Evolutionary conservation across 2,888 invertebrate species (phyloP).

Genomic region (Mycalesis mineus): DNA sequence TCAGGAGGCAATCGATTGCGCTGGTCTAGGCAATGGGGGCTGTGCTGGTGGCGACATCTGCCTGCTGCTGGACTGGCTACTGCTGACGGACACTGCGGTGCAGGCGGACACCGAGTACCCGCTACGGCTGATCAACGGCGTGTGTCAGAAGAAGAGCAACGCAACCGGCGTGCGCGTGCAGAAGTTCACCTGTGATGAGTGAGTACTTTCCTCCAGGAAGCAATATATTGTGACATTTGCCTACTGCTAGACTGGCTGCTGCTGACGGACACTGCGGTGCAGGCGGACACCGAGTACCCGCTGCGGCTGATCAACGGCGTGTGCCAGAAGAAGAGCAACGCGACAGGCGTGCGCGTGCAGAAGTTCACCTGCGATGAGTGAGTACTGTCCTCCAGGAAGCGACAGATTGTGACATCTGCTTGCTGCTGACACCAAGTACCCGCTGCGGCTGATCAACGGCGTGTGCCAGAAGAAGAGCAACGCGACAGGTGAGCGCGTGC

Average conservation of each 20-base stretch:
- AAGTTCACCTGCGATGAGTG: conserved; percentile 83
- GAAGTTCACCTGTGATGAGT: conserved; percentile 83
- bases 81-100: conserved; percentile 74
- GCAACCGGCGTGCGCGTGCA: conserved; percentile 67
- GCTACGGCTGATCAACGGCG: conserved; percentile 66
- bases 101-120: conserved; percentile 81
- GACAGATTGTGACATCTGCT: conserved; percentile 89
- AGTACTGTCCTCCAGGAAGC: conserved; percentile 43
- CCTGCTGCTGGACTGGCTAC: conserved; percentile 85
- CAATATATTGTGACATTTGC: conserved; percentile 90
- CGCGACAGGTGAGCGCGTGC: conserved; percentile 66
- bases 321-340: conserved; percentile 61
- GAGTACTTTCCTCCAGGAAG: conserved; percentile 46
- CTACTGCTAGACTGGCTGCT: conserved; percentile 85
- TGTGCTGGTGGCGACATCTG: conserved; percentile 91
- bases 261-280: conserved; percentile 74
- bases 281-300: conserved; percentile 81
- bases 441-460: conserved; percentile 72
- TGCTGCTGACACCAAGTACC: conserved; percentile 84
- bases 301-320: conserved; percentile 67
- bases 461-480: conserved; percentile 64
- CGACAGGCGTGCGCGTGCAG: conserved; percentile 66
- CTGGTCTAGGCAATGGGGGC: conserved; percentile 83
- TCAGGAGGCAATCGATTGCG: conserved; percentile 88
- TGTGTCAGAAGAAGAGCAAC: conserved; percentile 61